Evolutionary conservation across 1,140 invertebrate species (phyloP), one percentile per base, ranked within the genome.

Genomic region (Drosophila oshimai): DNA sequence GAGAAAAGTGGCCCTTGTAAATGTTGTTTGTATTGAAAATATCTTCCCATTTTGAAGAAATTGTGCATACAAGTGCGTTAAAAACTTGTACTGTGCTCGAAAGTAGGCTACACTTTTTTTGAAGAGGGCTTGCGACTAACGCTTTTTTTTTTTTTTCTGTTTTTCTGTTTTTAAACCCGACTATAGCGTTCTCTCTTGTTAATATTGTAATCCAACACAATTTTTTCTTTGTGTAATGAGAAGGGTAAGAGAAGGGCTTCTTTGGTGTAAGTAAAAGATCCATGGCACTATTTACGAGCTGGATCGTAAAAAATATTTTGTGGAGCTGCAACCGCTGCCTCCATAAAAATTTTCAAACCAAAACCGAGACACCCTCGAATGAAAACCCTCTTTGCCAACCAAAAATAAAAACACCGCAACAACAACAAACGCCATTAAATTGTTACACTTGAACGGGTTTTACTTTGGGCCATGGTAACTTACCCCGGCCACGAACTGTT

Each of bases 391-490:
- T 18, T 33, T 13, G 4, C 51, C 39, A 47, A 15, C 10, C 15
- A 4, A 15, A 6, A 15, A 4, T n/a, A 6, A 15, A 33, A 51
- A 34, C 36, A 22, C 37, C 37, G 50, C 60, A 64, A 58, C 71
- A 75, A 74, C 69, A 84, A 78, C 55, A 83, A 86, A 28, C 73
- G 84, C 84, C 86, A 89, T 89, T 89, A 89, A 89, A 89, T 84
- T 89, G 79, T 89, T 89, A 89, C 84, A 89, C 84, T 89, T 80
- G 84, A 89, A 80, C 83, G 84, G 86, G 72, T 89, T 79, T 89
- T 76, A 78, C 78, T 89, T 89, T 89, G 68, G 76, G 81, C 80
- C 72, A 67, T 70, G 74, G 74, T 53, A 78, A 79, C 77, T 79
- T 75, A 60, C 78, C 39, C 36, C 57, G 41, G 49, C 61, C 53